phyloP scores from a whole-genome alignment of 2,113 vertebrate genomes.

The Cottus gobio region DNA sequence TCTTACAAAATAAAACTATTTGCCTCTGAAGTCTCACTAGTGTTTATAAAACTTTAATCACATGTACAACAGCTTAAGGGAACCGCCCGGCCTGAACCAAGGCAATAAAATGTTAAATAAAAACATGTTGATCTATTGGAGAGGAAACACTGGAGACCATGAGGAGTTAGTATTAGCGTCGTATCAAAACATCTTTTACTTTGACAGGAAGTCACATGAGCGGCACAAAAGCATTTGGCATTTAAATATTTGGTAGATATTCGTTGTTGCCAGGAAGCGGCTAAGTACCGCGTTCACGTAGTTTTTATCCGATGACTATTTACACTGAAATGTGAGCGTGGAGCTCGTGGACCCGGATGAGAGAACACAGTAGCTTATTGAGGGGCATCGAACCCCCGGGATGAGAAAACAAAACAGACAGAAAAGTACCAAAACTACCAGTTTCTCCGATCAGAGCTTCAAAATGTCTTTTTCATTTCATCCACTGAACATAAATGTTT shows the following conservation, averaged over 20 bases:
- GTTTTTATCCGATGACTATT: conserved; percentile 63
- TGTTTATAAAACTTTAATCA: conserved; percentile 83
- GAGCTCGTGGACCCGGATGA: background rate
- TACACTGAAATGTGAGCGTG: conserved; percentile 60
- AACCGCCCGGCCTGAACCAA: conserved; percentile 81
- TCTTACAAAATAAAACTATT: conserved; percentile 82
- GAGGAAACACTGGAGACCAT: conserved; percentile 48
- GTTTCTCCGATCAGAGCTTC: conserved; percentile 47
- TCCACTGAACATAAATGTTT: background rate
- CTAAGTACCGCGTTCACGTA: conserved; percentile 64
- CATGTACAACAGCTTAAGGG: conserved; percentile 84
- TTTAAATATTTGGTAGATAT: conserved; percentile 86
- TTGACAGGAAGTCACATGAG: conserved; percentile 63
- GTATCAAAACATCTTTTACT: conserved; percentile 46
- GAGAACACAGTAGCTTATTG: conserved; percentile 63
- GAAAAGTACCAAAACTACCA: conserved; percentile 24
- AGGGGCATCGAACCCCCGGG: background rate
- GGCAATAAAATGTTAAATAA: conserved; percentile 86
- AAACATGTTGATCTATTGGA: conserved; percentile 64
- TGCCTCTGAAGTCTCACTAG: conserved; percentile 77
- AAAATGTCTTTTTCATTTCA: background rate
- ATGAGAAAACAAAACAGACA: background rate
- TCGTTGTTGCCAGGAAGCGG: conserved; percentile 64
- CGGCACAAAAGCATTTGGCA: conserved; percentile 74
- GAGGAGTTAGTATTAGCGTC: conserved; percentile 73